Base-by-base conservation (phyloP, 2,888 invertebrate species). In the Tortricodes alternella region DNA sequence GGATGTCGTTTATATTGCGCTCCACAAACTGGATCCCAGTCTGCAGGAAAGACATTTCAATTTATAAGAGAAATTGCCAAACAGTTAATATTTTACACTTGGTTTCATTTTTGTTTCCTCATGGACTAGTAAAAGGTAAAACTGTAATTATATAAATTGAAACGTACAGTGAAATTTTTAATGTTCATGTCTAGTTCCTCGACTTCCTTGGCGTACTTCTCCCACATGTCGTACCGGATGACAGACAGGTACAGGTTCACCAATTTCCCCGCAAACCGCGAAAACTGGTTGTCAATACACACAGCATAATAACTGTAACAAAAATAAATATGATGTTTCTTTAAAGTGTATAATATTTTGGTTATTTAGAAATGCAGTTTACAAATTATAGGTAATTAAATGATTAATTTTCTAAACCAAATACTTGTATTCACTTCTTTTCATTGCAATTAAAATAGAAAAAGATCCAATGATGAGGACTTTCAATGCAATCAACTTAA, bases 221-320 rank as follows among this genome's bases (percentile, higher is more conserved):
- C 96, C 98, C 98, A 98, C 81, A 96, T 94, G 73, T 98, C 97
- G 71, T 97, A 97, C 73, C 97, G 94, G 53, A 97, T 97, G 3
- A 98, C 97, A 0, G 97, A 97, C 57, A 98, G 93, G 74, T 98
- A 98, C 61, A 98, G 89, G 79, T 97, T 97, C 24, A 98, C 95
- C 62, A 98, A 86, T 86, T 98, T 98, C 5, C 95, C 94, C 11
- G 97, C 96, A 86, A 97, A 98, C 73, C 96, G 92, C 1, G 97
- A 97, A 77, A 97, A 97, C 79, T 97, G 97, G 87, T 98, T 98
- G 78, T 98, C 97, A 53, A 98, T 95, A 80, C 98, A 98, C 29
- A 98, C 95, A 13, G 95, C 94, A 76, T 97, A 98, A 77, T 97
- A 97, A 11, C 34, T 34, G 34, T 34, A 8, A 34, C 34, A 34